Evolutionary conservation across 2,797 vertebrate species (phyloP).

Genomic region (Heterohyrax brucei): DNA sequence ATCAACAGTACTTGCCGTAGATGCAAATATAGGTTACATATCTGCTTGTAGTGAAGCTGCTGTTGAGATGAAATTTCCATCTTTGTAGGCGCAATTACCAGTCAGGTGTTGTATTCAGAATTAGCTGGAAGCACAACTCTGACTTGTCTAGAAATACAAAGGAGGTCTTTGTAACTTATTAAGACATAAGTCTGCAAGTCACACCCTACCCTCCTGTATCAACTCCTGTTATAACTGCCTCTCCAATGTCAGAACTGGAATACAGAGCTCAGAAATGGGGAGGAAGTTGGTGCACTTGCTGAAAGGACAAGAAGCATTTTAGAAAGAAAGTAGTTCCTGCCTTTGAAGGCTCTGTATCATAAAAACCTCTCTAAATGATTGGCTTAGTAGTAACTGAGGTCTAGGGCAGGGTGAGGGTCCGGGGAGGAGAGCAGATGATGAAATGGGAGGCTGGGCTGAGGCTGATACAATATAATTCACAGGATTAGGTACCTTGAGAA

Average conservation of each 20-base stretch:
- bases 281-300: neutral
- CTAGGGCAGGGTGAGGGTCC: neutral
- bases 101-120: slow-evolving; percentile 2
- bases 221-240: neutral
- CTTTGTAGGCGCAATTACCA: neutral
- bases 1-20: neutral
- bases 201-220: neutral
- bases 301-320: neutral
- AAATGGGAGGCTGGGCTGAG: neutral
- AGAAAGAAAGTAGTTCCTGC: neutral
- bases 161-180: neutral
- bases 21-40: neutral
- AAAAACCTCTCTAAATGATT: neutral
- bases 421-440: neutral
- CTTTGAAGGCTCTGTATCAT: neutral
- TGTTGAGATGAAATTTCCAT: slow-evolving; percentile 51
- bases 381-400: neutral
- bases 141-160: neutral
- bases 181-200: neutral
- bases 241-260: neutral
- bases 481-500: neutral
- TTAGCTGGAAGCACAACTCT: neutral
- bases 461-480: neutral
- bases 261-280: neutral
- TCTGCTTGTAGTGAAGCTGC: neutral